Percentiles rank a stretch among this genome's conserved stretches.
Evolutionary conservation across 2,888 invertebrate species (phyloP).

Genomic region (Conus canariensis): DNA sequence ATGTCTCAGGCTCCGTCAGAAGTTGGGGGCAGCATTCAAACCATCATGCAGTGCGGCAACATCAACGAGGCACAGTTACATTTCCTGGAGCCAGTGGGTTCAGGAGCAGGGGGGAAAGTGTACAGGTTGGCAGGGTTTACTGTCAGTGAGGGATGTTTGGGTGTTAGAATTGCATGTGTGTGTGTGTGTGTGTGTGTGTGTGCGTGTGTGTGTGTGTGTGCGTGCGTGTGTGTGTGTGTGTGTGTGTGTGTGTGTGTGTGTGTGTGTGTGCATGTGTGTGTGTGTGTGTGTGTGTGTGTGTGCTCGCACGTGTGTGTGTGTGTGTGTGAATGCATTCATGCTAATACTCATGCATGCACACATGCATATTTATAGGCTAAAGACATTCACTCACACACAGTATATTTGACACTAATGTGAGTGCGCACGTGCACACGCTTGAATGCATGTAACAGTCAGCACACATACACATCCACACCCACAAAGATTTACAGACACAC

Average conservation of each 20-base stretch:
- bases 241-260: not conserved
- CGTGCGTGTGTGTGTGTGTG: not conserved
- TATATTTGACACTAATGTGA: no score
- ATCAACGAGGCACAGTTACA: conserved; percentile 69
- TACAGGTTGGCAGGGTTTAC: conserved; percentile 65
- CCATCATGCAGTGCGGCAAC: conserved; percentile 64
- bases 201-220: not conserved
- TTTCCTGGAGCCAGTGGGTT: conserved; percentile 68
- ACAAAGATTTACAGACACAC: no score
- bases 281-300: not conserved
- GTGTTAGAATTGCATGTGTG: not conserved
- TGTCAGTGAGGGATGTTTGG: not conserved
- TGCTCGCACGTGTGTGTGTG: not conserved
- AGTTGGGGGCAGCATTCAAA: conserved; percentile 39
- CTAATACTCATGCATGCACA: not conserved
- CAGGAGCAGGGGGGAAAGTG: conserved; percentile 76
- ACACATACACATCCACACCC: no score
- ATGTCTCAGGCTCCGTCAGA: not conserved
- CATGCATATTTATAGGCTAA: not conserved
- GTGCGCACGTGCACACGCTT: no score
- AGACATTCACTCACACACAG: no score
- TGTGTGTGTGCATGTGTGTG: not conserved
- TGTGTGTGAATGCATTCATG: not conserved
- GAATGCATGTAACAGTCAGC: no score
- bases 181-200: not conserved